A percentile compares a stretch with the other conserved stretches of the same genome.
These are phyloP conservation scores for Hofmannophila pseudospretella DNA, from an alignment of 2,888 invertebrate genomes.

Conservation along the genomic window DNA sequence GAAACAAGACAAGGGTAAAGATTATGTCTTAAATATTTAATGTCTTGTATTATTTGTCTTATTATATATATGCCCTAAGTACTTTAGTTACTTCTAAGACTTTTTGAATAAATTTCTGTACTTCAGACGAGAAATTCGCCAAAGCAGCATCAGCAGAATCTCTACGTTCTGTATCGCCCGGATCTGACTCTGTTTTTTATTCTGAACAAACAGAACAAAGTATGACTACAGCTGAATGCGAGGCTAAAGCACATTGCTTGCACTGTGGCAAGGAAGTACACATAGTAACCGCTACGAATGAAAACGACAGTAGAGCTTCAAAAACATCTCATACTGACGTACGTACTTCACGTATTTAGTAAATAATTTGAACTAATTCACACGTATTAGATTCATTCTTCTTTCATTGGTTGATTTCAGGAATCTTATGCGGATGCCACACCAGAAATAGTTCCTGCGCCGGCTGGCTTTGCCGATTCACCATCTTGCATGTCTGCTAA, in stretches of 20 bases:
- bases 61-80: neutral
- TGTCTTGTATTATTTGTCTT: neutral
- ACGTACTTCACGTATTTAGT: constrained; percentile 21
- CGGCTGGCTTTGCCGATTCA: constrained; percentile 92
- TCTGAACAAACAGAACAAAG: constrained; percentile 84
- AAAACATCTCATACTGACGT: constrained; percentile 70
- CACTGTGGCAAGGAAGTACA: constrained; percentile 91
- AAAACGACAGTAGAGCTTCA: constrained; percentile 60
- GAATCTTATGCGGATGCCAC: constrained; percentile 68
- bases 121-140: constrained; percentile 69
- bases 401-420: constrained; percentile 28
- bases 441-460: constrained; percentile 89
- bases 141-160: constrained; percentile 93
- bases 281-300: constrained; percentile 73
- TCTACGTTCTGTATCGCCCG: constrained; percentile 91
- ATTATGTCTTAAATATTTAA: neutral
- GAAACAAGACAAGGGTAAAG: constrained; percentile 58
- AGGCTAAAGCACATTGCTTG: constrained; percentile 83
- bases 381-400: neutral
- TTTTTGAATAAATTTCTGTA: too few relatives aligned
- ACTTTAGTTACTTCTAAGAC: too few relatives aligned
- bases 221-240: constrained; percentile 70
- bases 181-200: constrained; percentile 94
- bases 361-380: neutral
- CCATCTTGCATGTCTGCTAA: constrained; percentile 73